A percentile compares a stretch with the other conserved stretches of the same genome.
These are phyloP conservation scores for Acipenser oxyrinchus DNA, from an alignment of 2,797 vertebrate species.

Conservation along the genomic window DNA sequence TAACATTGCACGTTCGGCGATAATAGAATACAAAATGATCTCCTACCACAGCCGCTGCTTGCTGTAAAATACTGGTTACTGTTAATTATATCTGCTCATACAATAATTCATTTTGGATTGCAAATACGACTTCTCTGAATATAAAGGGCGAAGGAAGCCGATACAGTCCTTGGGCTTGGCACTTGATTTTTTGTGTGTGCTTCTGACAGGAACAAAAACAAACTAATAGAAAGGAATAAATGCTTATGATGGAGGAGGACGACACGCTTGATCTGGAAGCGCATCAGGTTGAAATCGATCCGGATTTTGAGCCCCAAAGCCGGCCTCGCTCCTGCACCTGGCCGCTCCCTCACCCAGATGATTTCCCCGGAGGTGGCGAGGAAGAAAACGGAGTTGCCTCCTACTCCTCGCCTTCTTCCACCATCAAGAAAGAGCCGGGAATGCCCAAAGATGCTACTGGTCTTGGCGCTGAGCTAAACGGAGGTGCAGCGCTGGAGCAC, in stretches of 20 bases:
- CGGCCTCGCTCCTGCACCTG: constrained; percentile 95
- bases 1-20: constrained; percentile 54
- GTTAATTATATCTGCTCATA: too few species aligned
- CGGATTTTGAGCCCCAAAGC: constrained; percentile 90
- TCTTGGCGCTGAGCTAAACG: constrained; percentile 54
- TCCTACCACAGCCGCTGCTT: constrained; percentile 39
- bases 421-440: constrained; percentile 58
- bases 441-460: constrained; percentile 49
- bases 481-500: constrained; percentile 61
- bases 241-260: constrained; percentile 80
- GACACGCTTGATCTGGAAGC: constrained; percentile 69
- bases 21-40: constrained; percentile 49
- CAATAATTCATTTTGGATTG: too few species aligned
- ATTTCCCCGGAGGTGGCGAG: constrained; percentile 68
- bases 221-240: constrained; percentile 48
- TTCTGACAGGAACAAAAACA: background rate
- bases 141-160: background rate
- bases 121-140: too few species aligned
- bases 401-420: constrained; percentile 34
- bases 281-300: constrained; percentile 89
- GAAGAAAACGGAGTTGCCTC: constrained; percentile 62
- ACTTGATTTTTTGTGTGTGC: constrained; percentile 11
- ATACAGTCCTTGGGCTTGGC: constrained; percentile 11
- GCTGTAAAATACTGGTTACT: constrained; percentile 34
- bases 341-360: constrained; percentile 83